Percentiles rank a stretch among this genome's conserved stretches.
Evolutionary conservation across 1,140 invertebrate genomes (phyloP).

Genomic region (Drosophila baimaii): DNA sequence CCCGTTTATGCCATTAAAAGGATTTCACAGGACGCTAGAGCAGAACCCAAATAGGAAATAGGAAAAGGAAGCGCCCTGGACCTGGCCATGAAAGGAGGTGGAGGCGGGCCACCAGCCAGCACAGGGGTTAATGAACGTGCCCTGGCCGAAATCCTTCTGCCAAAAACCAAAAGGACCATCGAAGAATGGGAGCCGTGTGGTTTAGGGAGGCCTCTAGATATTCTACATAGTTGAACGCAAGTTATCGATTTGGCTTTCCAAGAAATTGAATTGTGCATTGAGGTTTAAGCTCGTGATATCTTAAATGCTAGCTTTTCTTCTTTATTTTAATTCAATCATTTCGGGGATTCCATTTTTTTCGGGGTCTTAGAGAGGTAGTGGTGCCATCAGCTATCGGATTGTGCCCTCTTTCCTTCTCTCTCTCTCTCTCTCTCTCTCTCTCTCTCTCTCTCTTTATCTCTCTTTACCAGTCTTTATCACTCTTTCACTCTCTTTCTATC

Average conservation of each 20-base stretch:
- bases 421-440: no score
- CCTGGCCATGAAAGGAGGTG: slow-evolving; percentile 6
- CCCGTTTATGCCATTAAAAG: slow-evolving; percentile 64
- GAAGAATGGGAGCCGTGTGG: no score
- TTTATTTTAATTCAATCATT: not conserved
- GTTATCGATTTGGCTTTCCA: slow-evolving; percentile 1
- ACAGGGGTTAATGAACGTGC: slow-evolving; percentile 58
- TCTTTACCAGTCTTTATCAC: no score
- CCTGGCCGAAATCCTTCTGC: slow-evolving; percentile 18
- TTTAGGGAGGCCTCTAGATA: not conserved
- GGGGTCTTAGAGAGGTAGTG: no score
- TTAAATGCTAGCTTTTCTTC: not conserved
- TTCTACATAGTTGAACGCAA: not conserved
- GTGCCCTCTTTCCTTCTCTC: no score
- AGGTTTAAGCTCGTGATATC: not conserved
- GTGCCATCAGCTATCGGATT: no score
- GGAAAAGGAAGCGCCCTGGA: slow-evolving; percentile 25
- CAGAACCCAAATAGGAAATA: slow-evolving; percentile 32
- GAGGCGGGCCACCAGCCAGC: no score
- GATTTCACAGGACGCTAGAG: slow-evolving; percentile 55
- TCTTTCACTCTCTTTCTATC: no score
- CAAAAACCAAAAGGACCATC: slow-evolving; percentile 9
- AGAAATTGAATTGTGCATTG: slow-evolving; percentile 11
- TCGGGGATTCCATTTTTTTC: no score
- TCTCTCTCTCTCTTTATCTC: no score